Evolutionary conservation across 1,140 invertebrate species (phyloP), one percentile per base, ranked within the genome.

Genomic region (Theocolax elegans): DNA sequence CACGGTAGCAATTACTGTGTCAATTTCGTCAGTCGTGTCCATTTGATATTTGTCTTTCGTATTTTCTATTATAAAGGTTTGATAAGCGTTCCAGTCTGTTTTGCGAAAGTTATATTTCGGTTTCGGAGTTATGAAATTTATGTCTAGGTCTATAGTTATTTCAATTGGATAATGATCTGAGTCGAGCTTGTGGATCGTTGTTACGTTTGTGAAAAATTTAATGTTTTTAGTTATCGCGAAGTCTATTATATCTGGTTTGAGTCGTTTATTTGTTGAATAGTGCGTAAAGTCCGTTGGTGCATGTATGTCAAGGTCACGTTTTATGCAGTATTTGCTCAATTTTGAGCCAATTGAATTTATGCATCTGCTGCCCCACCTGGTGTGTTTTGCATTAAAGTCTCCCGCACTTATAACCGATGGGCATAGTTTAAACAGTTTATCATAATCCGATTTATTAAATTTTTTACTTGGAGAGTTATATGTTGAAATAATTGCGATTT

Each of bases 331-430:
- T 7, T 10, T 21, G 17, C 21, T 21, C 8, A 40, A 13, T 13
- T 12, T 59, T 10, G 17, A 19, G 12, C 56, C 17, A 4, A 40
- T 10, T 1, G 56, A 21, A 29, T 59, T 59, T 1, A 17, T 59
- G 1, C 13, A 0, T 8, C 56, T 19, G 17, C 56, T 59, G 4
- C 56, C 35, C 35, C 21, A 59, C 3, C 8, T 2, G 2, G 10
- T 40, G 9, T 59, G 56, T 40, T 40, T 59, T 9, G 56, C 31
- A 40, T 59, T 59, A 21, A 59, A 40, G 21, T 63, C 59, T 13
- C 42, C 59, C 1, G 44, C 42, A 1, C 7, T 19, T 1, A 60
- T 42, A 21, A 48, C 27, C 8, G 12, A 12, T 19, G 10, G 6
- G 1, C 21, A 9, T 27, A 23, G 3, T 23, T 29, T 27, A 29